Evolutionary conservation across 2,797 vertebrate genomes (phyloP).

Genomic region (Rhinoraja longicauda): DNA sequence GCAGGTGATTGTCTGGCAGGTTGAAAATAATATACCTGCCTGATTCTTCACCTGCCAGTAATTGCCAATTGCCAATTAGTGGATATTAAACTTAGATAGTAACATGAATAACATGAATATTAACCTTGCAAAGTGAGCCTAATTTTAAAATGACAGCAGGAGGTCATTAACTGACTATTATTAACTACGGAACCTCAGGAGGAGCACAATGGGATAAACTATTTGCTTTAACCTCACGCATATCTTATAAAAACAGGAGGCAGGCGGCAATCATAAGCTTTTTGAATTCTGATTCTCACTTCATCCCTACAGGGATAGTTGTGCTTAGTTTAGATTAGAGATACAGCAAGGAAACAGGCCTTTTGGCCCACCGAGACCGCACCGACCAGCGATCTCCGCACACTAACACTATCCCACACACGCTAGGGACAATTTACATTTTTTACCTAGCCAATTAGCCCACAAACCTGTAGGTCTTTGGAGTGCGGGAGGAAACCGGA

Average conservation of each 20-base stretch:
- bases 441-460: no score
- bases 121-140: background rate
- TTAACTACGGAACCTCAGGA: background rate
- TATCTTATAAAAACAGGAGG: background rate
- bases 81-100: no score
- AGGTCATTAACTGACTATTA: background rate
- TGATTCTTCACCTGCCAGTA: no score
- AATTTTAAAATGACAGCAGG: background rate
- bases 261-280: background rate
- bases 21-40: no score
- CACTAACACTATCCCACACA: no score
- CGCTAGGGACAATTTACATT: no score
- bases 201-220: background rate
- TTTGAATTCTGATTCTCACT: background rate
- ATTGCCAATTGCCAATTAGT: background rate
- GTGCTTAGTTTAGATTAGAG: no score
- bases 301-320: background rate
- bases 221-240: background rate
- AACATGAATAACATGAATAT: background rate
- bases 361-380: no score
- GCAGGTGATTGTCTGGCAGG: background rate
- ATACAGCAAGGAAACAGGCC: no score
- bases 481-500: no score
- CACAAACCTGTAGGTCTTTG: no score
- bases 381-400: no score